phyloP scores from a whole-genome alignment of 2,113 vertebrate species.

The Channa argus region DNA sequence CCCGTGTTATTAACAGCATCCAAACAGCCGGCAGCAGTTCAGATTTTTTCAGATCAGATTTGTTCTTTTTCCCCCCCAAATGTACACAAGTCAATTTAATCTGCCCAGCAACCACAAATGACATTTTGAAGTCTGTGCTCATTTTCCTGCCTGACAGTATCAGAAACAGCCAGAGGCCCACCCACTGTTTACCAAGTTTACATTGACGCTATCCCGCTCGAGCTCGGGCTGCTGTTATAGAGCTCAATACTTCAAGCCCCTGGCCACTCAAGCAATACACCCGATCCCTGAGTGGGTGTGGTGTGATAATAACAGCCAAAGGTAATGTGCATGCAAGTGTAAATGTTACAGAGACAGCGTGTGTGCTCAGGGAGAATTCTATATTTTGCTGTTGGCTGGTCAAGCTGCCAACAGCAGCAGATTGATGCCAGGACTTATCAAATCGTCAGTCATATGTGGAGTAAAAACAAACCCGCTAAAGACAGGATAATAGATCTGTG shows the following conservation, averaged over 20 bases:
- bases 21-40: constrained; percentile 49
- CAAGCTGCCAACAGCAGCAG: constrained; percentile 37
- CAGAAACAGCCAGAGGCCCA: constrained; percentile 47
- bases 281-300: constrained; percentile 39
- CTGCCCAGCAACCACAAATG: constrained; percentile 63
- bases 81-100: constrained; percentile 49
- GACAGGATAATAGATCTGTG: constrained; percentile 11
- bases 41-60: constrained; percentile 10
- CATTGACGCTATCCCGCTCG: constrained; percentile 54
- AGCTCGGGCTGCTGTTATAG: constrained; percentile 42
- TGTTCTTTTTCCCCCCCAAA: neutral
- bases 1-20: constrained; percentile 20
- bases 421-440: constrained; percentile 38
- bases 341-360: constrained; percentile 22
- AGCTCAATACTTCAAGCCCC: constrained; percentile 61
- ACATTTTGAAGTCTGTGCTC: constrained; percentile 67
- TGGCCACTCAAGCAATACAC: constrained; percentile 56
- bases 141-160: constrained; percentile 37
- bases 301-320: constrained; percentile 66
- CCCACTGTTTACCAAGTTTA: constrained; percentile 51
- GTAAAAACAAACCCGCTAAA: constrained; percentile 22
- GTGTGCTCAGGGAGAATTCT: constrained; percentile 44
- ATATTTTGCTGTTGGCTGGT: constrained; percentile 50
- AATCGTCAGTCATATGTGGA: constrained; percentile 24
- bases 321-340: constrained; percentile 59